Conservation (phyloP, 2,888 invertebrate species). For the Eupithecia centaureata region DNA sequence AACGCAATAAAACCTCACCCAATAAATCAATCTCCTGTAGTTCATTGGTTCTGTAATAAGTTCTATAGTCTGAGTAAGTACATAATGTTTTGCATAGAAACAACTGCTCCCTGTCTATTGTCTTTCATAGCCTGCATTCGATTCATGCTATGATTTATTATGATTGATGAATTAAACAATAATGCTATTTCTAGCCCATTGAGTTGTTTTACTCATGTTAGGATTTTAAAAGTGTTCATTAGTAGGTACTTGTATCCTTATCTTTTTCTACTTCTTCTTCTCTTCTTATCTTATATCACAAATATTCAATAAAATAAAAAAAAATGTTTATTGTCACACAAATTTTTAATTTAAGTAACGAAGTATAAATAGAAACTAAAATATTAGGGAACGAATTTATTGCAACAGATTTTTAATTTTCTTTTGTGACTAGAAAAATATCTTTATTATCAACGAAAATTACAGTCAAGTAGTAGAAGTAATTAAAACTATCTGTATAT, state of each 20-base stretch:
- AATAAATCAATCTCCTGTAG: background rate
- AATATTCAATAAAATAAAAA: too few species aligned
- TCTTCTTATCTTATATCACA: too few species aligned
- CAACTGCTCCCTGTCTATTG: constrained; percentile 10
- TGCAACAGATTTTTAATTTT: too few species aligned
- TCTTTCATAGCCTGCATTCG: constrained; percentile 2
- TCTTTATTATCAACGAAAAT: too few species aligned
- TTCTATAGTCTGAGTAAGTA: too few species aligned
- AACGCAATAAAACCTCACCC: background rate
- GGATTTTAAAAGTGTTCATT: background rate
- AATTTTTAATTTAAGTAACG: too few species aligned
- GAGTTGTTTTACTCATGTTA: background rate
- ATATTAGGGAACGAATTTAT: too few species aligned
- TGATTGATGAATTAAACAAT: constrained; percentile 19
- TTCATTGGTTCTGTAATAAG: background rate
- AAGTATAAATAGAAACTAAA: too few species aligned
- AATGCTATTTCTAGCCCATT: constrained; percentile 12
- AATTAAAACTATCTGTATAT: too few species aligned
- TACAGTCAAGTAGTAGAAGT: too few species aligned
- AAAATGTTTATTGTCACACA: too few species aligned
- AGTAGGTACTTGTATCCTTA: background rate
- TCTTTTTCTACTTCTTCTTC: background rate
- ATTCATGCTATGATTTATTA: constrained; percentile 13
- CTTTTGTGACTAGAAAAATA: too few species aligned
- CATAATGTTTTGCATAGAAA: background rate